Conservation (phyloP, 2,113 vertebrate genomes). For the Caretta caretta region DNA sequence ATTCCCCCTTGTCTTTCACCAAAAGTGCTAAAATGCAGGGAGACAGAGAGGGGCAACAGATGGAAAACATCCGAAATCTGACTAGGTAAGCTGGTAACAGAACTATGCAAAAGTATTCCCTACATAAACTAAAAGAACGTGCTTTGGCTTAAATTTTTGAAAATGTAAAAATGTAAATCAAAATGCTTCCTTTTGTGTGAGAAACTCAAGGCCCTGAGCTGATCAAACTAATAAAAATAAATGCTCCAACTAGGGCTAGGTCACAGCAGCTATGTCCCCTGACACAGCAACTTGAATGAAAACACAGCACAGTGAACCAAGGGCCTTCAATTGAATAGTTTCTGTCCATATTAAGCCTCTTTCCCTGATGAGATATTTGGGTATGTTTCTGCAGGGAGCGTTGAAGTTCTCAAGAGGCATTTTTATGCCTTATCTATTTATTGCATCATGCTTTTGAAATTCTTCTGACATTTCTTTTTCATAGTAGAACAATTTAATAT, state of each 20-base stretch:
- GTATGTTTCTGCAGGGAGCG: background rate
- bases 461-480: background rate
- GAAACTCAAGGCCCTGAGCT: background rate
- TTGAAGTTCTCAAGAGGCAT: background rate
- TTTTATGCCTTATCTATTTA: background rate
- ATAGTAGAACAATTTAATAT: background rate
- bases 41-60: background rate
- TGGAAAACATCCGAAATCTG: background rate
- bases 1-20: background rate
- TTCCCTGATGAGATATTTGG: background rate
- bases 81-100: background rate
- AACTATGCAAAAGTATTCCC: background rate
- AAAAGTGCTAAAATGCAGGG: background rate
- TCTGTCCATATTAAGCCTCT: background rate
- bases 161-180: background rate
- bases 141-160: background rate
- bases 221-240: background rate
- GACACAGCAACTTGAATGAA: background rate
- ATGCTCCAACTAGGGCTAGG: background rate
- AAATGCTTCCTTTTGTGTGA: background rate
- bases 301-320: background rate
- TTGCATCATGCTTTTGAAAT: conserved; percentile 10
- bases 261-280: background rate
- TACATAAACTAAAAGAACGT: background rate
- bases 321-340: background rate